Base-by-base conservation (phyloP, 2,888 invertebrate species). In the Eupithecia subfuscata region DNA sequence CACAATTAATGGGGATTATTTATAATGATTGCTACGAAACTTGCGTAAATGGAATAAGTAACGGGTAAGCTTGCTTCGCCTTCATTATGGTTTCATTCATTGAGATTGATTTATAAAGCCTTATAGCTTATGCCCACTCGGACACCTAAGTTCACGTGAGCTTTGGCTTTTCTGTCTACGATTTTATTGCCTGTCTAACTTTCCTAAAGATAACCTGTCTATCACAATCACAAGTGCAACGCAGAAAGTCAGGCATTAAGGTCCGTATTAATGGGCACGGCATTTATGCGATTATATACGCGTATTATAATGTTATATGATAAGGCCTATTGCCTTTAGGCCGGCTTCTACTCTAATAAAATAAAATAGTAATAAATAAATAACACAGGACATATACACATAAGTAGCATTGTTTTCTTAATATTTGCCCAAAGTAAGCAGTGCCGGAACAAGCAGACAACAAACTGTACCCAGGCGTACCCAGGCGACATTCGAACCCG, bases 21-120 rank as follows among this genome's bases (percentile, higher is more conserved):
- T 77, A 74, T 71, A 76, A 74, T 74, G 71, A 76, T 76, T 76
- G 76, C 74, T 71, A 71, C 45, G 65, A 74, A 77, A 67, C 67
- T 48, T 48, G 34, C 60, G 69, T 37, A 30, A 74, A 69, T 74
- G 64, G 43, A 71, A 68, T 76, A 70, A 76, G 56, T 76, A 76
- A 76, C 75, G 70, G 76, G 70, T 70, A 74, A 60, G 71, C 73
- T 78, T 48, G 60, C 25, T 65, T 75, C 40, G 70, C 70, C 68
- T 34, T 64, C 64, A 64, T 65, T 63, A 70, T 43, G 37, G 43
- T 70, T 73, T 68, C 34, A 30, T 34, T 60, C 30, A 71, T 69
- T 69, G 69, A 18, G 48, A 60, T 45, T 68, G 67, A 67, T 67
- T 67, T 67, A 34, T 34, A 18, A n/a, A n/a, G n/a, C 37, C 16